Evolutionary conservation across 2,113 vertebrate species (phyloP).

Genomic region (Elephantulus edwardii): DNA sequence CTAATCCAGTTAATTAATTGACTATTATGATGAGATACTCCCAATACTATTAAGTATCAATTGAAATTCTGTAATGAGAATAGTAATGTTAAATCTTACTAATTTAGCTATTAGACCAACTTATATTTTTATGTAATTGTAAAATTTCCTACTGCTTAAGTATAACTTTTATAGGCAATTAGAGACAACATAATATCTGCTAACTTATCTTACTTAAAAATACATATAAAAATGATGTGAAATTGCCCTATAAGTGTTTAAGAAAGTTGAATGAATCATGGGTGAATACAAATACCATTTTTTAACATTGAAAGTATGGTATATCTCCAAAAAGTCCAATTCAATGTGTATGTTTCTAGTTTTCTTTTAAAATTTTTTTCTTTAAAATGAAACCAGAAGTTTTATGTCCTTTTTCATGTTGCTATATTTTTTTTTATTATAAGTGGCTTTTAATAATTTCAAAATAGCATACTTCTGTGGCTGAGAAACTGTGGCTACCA

Average conservation of each 20-base stretch:
- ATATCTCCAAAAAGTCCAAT: conserved; percentile 55
- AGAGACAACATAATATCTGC: conserved; percentile 39
- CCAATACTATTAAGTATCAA: conserved; percentile 1
- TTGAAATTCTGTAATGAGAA: conserved; percentile 48
- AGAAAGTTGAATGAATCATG: conserved; percentile 57
- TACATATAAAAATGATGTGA: conserved; percentile 38
- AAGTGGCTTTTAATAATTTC: conserved; percentile 68
- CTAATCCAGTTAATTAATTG: conserved; percentile 33
- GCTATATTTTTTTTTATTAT: conserved; percentile 65
- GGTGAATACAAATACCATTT: conserved; percentile 36
- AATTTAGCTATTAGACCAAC: conserved; percentile 5
- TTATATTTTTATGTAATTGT: conserved; percentile 24
- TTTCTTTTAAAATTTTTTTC: conserved; percentile 44
- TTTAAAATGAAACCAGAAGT: conserved; percentile 64
- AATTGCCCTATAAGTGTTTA: conserved; percentile 26
- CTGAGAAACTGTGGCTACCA: conserved; percentile 69
- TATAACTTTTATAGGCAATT: neutral
- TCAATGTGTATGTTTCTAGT: conserved; percentile 55
- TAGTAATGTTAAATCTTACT: conserved; percentile 33
- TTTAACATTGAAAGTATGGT: conserved; percentile 50
- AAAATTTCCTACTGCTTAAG: conserved; percentile 39
- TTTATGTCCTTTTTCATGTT: conserved; percentile 62
- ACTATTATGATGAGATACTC: conserved; percentile 31
- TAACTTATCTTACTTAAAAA: conserved; percentile 40
- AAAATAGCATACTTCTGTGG: conserved; percentile 69